Conservation (phyloP, 2,888 invertebrate species). For the Plusia festucae region DNA sequence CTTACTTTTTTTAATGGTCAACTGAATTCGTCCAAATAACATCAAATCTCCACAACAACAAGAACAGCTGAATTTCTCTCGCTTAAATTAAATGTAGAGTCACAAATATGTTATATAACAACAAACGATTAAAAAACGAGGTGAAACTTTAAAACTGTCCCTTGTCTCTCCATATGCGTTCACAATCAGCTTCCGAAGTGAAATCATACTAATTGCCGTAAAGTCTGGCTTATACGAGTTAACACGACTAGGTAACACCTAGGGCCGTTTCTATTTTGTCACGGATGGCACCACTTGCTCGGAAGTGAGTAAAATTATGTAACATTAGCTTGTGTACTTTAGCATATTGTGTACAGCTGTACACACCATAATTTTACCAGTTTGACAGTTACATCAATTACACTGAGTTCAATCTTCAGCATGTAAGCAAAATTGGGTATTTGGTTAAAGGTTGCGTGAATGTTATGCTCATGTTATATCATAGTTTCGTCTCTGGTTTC, state of each 20-base stretch:
- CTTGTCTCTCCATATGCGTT: neutral
- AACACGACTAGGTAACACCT: conserved; percentile 15
- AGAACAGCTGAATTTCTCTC: neutral
- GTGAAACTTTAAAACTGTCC: conserved; percentile 12
- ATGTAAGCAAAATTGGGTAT: neutral
- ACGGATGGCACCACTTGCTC: neutral
- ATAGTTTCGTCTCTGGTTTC: conserved; percentile 25
- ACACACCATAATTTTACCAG: too few species aligned
- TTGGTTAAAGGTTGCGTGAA: neutral
- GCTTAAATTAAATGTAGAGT: neutral
- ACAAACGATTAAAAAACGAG: neutral
- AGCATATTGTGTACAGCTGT: too few species aligned
- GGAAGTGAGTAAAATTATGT: conserved; percentile 10
- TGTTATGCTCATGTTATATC: conserved; percentile 8
- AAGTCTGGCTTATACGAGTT: conserved; percentile 10
- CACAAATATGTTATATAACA: neutral
- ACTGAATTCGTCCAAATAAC: neutral
- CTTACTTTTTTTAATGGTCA: too few species aligned
- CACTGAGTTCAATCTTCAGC: neutral
- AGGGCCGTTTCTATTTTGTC: conserved; percentile 18
- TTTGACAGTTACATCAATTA: conserved; percentile 10
- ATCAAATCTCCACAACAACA: neutral
- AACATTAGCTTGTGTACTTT: neutral
- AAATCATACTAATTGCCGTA: conserved; percentile 22
- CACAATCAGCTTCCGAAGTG: conserved; percentile 12